Conservation (phyloP, 2,113 vertebrate genomes). For the Cyanoramphus novaezelandiae region DNA sequence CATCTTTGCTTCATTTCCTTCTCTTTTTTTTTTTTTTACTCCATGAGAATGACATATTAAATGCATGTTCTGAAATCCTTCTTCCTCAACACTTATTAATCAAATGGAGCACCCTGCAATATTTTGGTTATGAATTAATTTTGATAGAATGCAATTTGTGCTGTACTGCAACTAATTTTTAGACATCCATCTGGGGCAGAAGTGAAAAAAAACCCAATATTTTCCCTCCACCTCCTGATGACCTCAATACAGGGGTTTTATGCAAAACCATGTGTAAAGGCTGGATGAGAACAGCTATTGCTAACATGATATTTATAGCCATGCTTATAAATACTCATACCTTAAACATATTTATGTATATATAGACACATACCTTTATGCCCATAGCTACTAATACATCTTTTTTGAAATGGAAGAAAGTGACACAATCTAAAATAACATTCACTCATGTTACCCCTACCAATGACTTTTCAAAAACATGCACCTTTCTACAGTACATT, state of each 20-base stretch:
- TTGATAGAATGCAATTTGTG: background rate
- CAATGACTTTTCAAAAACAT: background rate
- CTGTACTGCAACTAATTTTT: background rate
- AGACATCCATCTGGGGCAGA: background rate
- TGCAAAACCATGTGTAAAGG: background rate
- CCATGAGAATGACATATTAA: background rate
- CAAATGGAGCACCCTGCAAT: background rate
- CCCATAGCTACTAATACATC: background rate
- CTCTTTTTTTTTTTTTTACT: background rate
- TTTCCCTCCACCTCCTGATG: background rate
- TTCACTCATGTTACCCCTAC: background rate
- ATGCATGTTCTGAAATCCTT: background rate
- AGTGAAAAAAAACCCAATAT: background rate
- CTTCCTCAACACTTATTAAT: background rate
- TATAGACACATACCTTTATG: background rate
- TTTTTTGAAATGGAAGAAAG: background rate
- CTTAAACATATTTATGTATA: background rate
- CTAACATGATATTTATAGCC: background rate
- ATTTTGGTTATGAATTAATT: background rate
- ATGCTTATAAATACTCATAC: background rate
- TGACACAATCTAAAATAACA: background rate
- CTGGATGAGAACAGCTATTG: background rate
- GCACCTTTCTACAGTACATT: fast-evolving
- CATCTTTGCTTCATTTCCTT: background rate
- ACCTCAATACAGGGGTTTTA: background rate